These are phyloP conservation scores for Leptura quadrifasciata DNA, from an alignment of 2,888 invertebrate species.

Conservation along the genomic window DNA sequence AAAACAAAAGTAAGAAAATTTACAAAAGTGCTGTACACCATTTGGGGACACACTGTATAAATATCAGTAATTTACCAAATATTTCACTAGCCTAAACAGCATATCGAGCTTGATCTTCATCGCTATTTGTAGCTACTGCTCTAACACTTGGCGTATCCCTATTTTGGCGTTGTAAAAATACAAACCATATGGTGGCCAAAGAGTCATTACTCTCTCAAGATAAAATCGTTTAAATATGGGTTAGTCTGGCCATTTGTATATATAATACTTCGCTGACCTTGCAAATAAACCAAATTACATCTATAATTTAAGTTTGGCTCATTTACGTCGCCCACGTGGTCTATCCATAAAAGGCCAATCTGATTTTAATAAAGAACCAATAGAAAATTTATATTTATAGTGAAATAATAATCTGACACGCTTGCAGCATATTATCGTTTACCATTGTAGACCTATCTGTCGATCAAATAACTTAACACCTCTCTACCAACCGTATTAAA, in stretches of 20 bases:
- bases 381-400: conserved; percentile 44
- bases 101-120: no score
- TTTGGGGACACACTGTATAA: no score
- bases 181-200: not conserved
- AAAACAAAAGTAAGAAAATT: no score
- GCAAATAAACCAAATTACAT: conserved; percentile 26
- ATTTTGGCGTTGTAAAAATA: not conserved
- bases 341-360: conserved; percentile 16
- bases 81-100: no score
- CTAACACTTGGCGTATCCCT: not conserved
- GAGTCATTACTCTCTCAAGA: conserved; percentile 20
- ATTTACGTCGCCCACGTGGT: conserved; percentile 32
- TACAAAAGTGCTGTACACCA: no score
- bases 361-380: conserved; percentile 35
- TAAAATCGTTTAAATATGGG: conserved; percentile 35
- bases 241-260: conserved; percentile 7
- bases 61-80: no score
- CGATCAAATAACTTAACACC: conserved; percentile 43
- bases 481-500: conserved; percentile 29
- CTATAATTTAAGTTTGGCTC: conserved; percentile 30
- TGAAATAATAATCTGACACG: conserved; percentile 40
- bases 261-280: conserved; percentile 24
- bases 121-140: no score
- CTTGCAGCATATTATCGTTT: conserved; percentile 39
- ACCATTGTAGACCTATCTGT: conserved; percentile 37